phyloP scores from a whole-genome alignment of 1,140 invertebrate species.

The Cataglyphis hispanica region DNA sequence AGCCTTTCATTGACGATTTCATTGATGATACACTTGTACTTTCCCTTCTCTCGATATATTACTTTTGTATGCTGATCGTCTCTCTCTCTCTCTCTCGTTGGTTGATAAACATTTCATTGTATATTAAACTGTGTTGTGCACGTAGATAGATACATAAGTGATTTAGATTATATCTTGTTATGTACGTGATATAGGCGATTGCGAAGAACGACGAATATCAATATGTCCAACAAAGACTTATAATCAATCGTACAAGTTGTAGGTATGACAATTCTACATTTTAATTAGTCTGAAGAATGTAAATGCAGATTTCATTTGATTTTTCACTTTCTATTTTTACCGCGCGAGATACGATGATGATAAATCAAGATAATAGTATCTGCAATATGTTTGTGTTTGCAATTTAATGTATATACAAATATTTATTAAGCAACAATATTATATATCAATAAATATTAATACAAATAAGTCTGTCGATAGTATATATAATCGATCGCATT shows the following conservation, averaged over 20 bases:
- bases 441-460: background rate
- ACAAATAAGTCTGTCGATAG: background rate
- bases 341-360: no score
- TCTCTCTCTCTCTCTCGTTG: no score
- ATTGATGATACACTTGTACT: background rate
- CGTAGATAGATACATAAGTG: conserved; percentile 24
- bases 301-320: no score
- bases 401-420: conserved; percentile 25
- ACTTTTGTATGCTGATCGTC: conserved; percentile 26
- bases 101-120: no score
- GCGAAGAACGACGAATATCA: background rate
- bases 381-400: conserved; percentile 9
- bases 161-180: conserved; percentile 24
- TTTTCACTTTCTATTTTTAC: no score
- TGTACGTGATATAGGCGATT: conserved; percentile 13
- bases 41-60: conserved; percentile 5
- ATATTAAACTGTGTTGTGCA: conserved; percentile 2
- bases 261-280: no score
- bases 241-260: no score
- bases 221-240: background rate
- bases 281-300: no score
- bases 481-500: background rate
- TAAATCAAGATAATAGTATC: background rate
- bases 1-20: no score
- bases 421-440: conserved; percentile 23